Base-by-base conservation (phyloP, 2,797 vertebrate species). In the Thaleichthys pacificus region DNA sequence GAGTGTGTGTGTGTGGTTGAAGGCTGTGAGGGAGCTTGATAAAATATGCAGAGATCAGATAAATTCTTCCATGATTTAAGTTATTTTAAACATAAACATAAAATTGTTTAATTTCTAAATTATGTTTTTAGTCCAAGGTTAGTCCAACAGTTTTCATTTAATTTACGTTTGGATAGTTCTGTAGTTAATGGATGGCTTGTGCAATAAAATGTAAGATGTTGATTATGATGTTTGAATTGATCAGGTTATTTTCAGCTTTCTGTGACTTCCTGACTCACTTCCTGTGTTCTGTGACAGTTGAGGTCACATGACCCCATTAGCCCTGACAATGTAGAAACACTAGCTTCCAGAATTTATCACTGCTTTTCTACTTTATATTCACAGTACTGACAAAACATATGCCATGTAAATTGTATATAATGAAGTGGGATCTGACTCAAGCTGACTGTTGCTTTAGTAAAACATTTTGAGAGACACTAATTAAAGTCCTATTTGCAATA, bases 401-500 rank as follows among this genome's bases (percentile, higher is more conserved):
- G 89, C 92, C 89, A 90, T 97, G 95, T 96, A 96, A 93, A 96
- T 95, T 98, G 93, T 97, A 95, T 92, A 95, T 95, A 93, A 86
- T 86, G 86, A 85, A 77, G 91, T 91, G 80, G 78, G 91, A 89
- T 88, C 80, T 95, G 91, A 95, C 94, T 83, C 72, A 93, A 90
- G 92, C 90, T 94, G 89, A 94, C 89, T 89, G 82, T 94, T 94
- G 93, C 91, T 93, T 80, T 87, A 90, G 91, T 92, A 91, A 93
- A 94, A 93, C 88, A 81, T 92, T 92, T 95, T 92, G 89, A 94
- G 83, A 90, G 76, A 83, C 94, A 89, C 82, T 86, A 93, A 97
- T 5, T 96, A 96, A 98, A 98, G 88, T 94, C 91, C 83, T 97
- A 96, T 98, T 97, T 97, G 95, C 93, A 93, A 74, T 95, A 94